Evolutionary conservation across 2,888 invertebrate genomes (phyloP), one percentile per base, ranked within the genome.

Genomic region (Nowickia ferox): DNA sequence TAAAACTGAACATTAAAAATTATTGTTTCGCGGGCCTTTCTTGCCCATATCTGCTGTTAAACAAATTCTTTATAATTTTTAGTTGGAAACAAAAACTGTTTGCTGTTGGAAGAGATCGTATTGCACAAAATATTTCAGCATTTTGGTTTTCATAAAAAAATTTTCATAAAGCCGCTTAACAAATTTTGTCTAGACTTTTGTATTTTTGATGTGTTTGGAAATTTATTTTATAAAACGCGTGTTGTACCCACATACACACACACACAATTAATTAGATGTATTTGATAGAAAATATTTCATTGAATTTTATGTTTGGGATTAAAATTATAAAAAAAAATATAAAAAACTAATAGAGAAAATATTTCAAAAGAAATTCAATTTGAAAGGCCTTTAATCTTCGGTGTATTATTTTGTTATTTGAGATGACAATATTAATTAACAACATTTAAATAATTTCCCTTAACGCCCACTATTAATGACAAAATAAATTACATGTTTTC

Each of bases 181-280:
- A 66, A 40, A n/a, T n/a, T 59, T 65, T 78, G 83, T 78, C 72
- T 83, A 78, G 77, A 77, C 72, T 38, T 51, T 5, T 55, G 72
- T 40, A 22, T 44, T 22, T 69, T 48, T 63, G 68, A 53, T 71
- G 76, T 19, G n/a, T 53, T 53, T 72, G 74, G 46, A 78, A 57
- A 78, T 83, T 53, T 44, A 66, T 68, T 81, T 74, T n/a, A 42
- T 71, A 22, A 72, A 78, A 78, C 77, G 77, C 77, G 83, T 84
- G 77, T 78, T 77, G 44, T 59, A 68, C 83, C 83, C 77, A 84
- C 83, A 19, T 77, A 78, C 72, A 38, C 53, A 66, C 83, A 77
- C 66, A 84, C 83, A 19, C 83, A 78, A 17, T 19, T 78, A 84
- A 72, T 71, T 72, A 53, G 38, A 57, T 9, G 11, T 55, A 59